A percentile compares a stretch with the other conserved stretches of the same genome.
These are phyloP conservation scores for Heptranchias perlo DNA, from an alignment of 2,113 vertebrate species.

Conservation along the genomic window DNA sequence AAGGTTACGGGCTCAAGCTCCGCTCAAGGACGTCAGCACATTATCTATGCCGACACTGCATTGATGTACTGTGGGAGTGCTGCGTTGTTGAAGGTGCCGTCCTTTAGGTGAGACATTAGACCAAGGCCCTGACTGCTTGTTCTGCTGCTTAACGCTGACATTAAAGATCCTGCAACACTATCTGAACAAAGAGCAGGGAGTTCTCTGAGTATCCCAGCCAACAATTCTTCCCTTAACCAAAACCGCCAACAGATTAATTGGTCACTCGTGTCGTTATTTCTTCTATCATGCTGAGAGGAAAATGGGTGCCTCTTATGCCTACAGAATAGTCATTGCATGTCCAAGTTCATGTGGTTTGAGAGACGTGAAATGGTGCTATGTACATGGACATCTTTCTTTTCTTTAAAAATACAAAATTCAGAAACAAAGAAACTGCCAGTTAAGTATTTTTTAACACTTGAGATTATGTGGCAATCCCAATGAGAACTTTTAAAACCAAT, in stretches of 20 bases:
- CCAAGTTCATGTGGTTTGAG: not conserved
- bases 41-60: not conserved
- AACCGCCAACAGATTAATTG: not conserved
- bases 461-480: not conserved
- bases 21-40: not conserved
- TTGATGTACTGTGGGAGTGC: not conserved
- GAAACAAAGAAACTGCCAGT: not conserved
- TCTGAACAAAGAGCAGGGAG: not conserved
- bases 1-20: not conserved
- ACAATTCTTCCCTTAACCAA: not conserved
- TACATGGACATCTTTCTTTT: not conserved
- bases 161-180: not conserved
- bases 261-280: not conserved
- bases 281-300: not conserved
- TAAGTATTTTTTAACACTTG: not conserved
- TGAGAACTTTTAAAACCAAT: not conserved
- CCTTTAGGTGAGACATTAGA: not conserved
- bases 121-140: not conserved
- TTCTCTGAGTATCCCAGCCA: not conserved
- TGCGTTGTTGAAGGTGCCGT: not conserved
- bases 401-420: not conserved
- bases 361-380: not conserved
- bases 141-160: not conserved
- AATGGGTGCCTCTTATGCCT: not conserved
- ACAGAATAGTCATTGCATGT: not conserved